Evolutionary conservation across 1,140 invertebrate species (phyloP).

Genomic region (Drosophila kanapiae): DNA sequence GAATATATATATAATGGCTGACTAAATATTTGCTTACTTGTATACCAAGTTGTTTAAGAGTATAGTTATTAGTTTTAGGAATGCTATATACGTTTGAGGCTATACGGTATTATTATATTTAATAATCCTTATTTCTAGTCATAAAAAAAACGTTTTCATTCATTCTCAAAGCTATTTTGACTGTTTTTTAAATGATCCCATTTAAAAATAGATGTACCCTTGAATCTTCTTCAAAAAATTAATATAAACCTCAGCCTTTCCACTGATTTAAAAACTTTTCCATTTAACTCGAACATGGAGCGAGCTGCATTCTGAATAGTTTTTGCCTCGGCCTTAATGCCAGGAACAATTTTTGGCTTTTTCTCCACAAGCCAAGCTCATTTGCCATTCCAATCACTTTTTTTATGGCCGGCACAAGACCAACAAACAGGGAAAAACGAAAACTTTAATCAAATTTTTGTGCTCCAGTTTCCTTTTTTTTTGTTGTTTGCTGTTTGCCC

Average conservation of each 20-base stretch:
- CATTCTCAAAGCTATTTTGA: too few relatives aligned
- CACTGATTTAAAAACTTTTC: conserved; percentile 24
- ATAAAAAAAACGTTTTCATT: too few relatives aligned
- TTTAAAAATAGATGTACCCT: too few relatives aligned
- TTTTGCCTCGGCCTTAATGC: conserved; percentile 22
- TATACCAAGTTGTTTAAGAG: too few relatives aligned
- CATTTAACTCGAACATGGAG: not conserved
- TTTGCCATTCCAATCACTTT: conserved; percentile 27
- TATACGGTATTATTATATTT: too few relatives aligned
- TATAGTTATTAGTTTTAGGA: too few relatives aligned
- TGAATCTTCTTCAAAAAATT: conserved; percentile 1
- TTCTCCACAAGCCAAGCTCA: conserved; percentile 28
- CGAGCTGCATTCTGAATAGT: conserved; percentile 14
- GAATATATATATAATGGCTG: too few relatives aligned
- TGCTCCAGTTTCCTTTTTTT: conserved; percentile 57
- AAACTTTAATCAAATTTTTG: conserved; percentile 76
- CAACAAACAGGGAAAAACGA: conserved; percentile 25
- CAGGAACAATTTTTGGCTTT: conserved; percentile 4
- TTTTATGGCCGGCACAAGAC: conserved; percentile 8
- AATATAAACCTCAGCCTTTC: not conserved
- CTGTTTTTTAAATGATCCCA: too few relatives aligned
- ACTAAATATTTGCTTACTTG: too few relatives aligned
- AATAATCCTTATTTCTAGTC: too few relatives aligned
- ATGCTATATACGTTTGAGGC: too few relatives aligned
- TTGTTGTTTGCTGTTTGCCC: conserved; percentile 4